phyloP scores from a whole-genome alignment of 2,888 invertebrate species.

The Dorcus parallelipipedus region DNA sequence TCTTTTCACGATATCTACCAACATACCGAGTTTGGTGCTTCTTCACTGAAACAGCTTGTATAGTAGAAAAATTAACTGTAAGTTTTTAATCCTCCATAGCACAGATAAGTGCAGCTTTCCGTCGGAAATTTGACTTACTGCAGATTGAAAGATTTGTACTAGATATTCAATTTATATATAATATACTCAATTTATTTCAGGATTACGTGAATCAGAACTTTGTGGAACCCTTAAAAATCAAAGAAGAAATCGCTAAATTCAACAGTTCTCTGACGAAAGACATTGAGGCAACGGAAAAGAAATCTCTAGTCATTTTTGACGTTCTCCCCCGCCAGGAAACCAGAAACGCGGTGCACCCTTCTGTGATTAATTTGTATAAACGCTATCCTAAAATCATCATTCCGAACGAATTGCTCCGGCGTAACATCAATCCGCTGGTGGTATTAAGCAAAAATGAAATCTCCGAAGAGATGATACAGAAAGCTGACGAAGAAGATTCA shows the following conservation, averaged over 20 bases:
- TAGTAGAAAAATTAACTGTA: no score
- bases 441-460: neutral
- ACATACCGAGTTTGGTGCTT: no score
- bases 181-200: neutral
- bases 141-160: neutral
- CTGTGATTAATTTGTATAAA: neutral
- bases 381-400: neutral
- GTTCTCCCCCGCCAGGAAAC: no score
- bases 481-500: no score
- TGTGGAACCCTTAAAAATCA: neutral
- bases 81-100: no score
- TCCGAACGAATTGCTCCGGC: neutral
- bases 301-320: no score
- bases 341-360: no score
- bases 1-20: no score
- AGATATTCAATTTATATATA: neutral
- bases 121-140: neutral
- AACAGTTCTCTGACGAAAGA: neutral
- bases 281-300: no score
- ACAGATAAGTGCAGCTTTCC: no score
- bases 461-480: no score
- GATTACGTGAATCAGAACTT: conserved; percentile 1
- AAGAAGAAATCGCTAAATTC: neutral
- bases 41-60: no score
- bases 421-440: neutral